These are phyloP conservation scores for Hydractinia symbiolongicarpus DNA, from an alignment of 30 jellyfish, hydroid and myxozoan species.

Conservation along the genomic window DNA sequence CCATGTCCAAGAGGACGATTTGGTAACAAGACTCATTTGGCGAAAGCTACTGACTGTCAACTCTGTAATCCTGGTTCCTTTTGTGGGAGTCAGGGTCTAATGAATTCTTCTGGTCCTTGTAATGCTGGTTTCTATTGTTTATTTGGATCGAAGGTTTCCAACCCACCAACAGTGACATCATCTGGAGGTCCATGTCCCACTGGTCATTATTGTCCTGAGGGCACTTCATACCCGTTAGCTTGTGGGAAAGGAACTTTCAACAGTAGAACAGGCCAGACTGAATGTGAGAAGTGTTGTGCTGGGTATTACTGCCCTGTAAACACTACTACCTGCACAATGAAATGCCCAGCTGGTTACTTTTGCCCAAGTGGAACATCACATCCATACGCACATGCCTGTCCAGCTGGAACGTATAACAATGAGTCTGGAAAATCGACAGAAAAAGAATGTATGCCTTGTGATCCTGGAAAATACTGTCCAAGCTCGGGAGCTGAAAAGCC, in stretches of 20 bases:
- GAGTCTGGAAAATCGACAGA: conserved; percentile 34
- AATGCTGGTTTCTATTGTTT: conserved; percentile 73
- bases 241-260: conserved; percentile 79
- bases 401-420: conserved; percentile 75
- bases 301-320: conserved; percentile 88
- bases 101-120: conserved; percentile 61
- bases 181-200: conserved; percentile 93
- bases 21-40: conserved; percentile 44
- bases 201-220: conserved; percentile 68
- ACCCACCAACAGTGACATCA: conserved; percentile 42
- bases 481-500: conserved; percentile 58
- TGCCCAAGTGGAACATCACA: conserved; percentile 62
- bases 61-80: conserved; percentile 76
- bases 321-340: conserved; percentile 56
- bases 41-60: conserved; percentile 48
- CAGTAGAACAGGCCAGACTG: conserved; percentile 72
- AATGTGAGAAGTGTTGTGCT: conserved; percentile 61
- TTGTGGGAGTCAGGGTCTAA: conserved; percentile 58
- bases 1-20: conserved; percentile 73
- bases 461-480: conserved; percentile 86
- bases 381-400: conserved; percentile 57
- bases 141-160: conserved; percentile 59
- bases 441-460: conserved; percentile 75
- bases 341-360: conserved; percentile 75
- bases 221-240: conserved; percentile 81